Conservation (phyloP, 2,888 invertebrate species). For the Dorcus hopei region DNA sequence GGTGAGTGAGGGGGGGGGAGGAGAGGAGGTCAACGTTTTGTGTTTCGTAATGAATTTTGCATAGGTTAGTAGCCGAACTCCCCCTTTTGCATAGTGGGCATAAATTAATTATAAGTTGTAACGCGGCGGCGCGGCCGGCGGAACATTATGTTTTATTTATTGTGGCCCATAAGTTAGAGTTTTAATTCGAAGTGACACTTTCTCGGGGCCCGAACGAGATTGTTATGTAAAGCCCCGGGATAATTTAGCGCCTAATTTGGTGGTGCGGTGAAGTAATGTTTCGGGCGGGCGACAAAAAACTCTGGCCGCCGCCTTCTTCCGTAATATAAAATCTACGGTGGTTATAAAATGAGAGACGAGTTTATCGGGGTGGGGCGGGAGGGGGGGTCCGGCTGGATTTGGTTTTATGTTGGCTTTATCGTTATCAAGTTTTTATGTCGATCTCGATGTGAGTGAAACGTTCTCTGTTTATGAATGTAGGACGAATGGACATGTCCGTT, state of each 20-base stretch:
- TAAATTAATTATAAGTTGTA: constrained; percentile 8
- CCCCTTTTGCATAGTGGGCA: neutral
- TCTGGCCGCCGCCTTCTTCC: neutral
- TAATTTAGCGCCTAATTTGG: no score
- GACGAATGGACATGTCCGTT: no score
- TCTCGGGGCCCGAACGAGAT: no score
- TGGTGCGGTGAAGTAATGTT: neutral
- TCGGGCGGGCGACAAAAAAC: constrained; percentile 4
- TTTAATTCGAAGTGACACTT: neutral
- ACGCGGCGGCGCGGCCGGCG: neutral
- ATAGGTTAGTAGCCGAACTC: constrained; percentile 1
- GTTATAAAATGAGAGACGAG: neutral
- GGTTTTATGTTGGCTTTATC: neutral
- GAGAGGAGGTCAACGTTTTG: neutral
- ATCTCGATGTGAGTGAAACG: neutral
- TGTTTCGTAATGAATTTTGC: constrained; percentile 1
- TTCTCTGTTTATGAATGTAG: no score
- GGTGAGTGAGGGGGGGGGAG: no score
- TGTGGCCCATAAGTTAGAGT: neutral
- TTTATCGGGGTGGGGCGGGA: neutral
- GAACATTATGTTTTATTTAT: constrained; percentile 2
- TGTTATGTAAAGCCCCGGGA: no score
- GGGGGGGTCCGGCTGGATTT: neutral
- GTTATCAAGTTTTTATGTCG: neutral
- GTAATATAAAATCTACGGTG: neutral